Conservation (phyloP, 2,888 invertebrate species). For the Pyralis farinalis region DNA sequence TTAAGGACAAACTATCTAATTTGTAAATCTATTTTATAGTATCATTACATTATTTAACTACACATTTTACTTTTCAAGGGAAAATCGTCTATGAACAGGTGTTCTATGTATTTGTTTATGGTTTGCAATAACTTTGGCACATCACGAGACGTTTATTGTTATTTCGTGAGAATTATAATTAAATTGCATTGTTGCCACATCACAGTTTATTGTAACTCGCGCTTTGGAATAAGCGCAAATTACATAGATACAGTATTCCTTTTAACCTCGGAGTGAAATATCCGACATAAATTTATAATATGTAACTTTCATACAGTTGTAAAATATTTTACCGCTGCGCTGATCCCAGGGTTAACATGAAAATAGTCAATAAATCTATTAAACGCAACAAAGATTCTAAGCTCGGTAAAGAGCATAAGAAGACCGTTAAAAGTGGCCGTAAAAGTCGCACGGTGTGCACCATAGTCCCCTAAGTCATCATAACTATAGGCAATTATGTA, state of each 20-base stretch:
- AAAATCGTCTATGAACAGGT: too few species aligned
- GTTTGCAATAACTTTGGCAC: too few species aligned
- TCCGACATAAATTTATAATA: neutral
- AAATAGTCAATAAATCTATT: conserved; percentile 8
- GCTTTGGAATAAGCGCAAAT: neutral
- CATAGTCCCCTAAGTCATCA: conserved; percentile 11
- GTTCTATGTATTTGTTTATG: too few species aligned
- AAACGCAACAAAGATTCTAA: conserved; percentile 1
- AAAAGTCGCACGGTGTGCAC: conserved; percentile 1
- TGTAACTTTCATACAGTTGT: conserved; percentile 1
- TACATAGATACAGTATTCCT: neutral
- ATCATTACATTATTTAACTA: too few species aligned
- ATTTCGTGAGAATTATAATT: neutral
- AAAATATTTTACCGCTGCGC: conserved; percentile 6
- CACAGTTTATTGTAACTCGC: neutral
- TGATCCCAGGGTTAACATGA: conserved; percentile 7
- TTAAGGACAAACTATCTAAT: too few species aligned
- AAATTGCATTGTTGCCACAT: neutral
- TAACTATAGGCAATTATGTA: conserved; percentile 24
- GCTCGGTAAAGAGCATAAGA: neutral
- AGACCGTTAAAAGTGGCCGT: neutral
- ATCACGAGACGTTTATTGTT: neutral
- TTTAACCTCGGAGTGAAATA: neutral
- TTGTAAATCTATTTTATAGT: too few species aligned
- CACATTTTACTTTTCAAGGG: too few species aligned